phyloP scores from a whole-genome alignment of 2,797 vertebrate species.

The Cygnus olor region DNA sequence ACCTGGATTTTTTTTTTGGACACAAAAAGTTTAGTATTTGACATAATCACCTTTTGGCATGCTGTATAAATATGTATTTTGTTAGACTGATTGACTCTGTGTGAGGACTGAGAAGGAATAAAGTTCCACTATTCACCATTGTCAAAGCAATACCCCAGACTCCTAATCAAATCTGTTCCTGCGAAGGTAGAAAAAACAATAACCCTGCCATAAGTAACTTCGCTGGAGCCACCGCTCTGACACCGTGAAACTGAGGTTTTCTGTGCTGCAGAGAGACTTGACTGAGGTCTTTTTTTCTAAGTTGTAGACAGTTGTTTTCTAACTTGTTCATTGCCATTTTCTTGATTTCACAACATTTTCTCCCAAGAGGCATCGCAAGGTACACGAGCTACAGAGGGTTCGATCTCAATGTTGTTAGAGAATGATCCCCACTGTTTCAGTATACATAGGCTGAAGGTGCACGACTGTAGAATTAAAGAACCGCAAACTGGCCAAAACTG shows the following conservation, averaged over 20 bases:
- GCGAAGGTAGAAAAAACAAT: constrained; percentile 34
- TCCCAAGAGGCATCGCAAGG: not conserved
- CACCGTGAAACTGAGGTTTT: not conserved
- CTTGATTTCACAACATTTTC: not conserved
- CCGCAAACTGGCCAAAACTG: not conserved
- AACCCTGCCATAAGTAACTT: constrained; percentile 26
- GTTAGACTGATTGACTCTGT: not conserved
- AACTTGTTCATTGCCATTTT: not conserved
- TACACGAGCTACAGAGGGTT: not conserved
- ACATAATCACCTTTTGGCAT: constrained; percentile 29
- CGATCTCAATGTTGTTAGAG: not conserved
- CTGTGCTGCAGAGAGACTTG: not conserved
- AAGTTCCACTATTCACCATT: constrained; percentile 40
- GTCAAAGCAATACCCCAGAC: constrained; percentile 53
- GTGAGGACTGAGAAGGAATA: constrained; percentile 18
- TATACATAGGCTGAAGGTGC: not conserved
- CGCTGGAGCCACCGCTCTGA: not conserved
- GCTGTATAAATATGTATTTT: constrained; percentile 17
- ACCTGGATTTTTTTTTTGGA: not conserved
- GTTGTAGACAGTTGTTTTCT: not conserved
- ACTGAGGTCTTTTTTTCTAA: not conserved
- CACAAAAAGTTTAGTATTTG: constrained; percentile 13
- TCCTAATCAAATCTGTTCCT: constrained; percentile 42
- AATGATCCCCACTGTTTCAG: not conserved
- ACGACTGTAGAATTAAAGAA: not conserved